These are phyloP conservation scores for Melipona beecheii DNA, from an alignment of 2,888 invertebrate genomes.

Conservation along the genomic window DNA sequence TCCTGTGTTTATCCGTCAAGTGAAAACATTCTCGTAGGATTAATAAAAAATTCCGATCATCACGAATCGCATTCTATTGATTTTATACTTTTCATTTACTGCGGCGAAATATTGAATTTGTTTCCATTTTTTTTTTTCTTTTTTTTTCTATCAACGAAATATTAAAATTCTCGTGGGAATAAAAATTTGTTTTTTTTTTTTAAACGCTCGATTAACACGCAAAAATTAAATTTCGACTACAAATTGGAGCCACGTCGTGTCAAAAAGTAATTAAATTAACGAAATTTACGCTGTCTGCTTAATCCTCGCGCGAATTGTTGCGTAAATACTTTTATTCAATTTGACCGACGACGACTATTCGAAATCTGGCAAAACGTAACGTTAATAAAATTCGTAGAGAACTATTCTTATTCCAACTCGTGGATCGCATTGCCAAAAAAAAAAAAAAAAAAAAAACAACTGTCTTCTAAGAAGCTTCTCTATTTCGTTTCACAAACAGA, in stretches of 20 bases:
- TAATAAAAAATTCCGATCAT: neutral
- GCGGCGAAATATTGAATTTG: neutral
- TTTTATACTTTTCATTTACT: neutral
- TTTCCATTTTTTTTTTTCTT: too few species aligned
- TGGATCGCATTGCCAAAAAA: neutral
- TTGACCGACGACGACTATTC: neutral
- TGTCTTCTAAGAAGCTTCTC: neutral
- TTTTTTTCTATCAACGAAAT: neutral
- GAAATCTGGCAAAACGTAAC: neutral
- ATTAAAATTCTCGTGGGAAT: neutral
- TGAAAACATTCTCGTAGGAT: neutral
- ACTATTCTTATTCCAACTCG: neutral
- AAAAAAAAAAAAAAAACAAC: too few species aligned
- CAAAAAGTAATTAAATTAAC: neutral
- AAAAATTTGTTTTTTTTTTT: neutral
- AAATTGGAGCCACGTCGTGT: neutral
- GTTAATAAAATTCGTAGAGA: neutral
- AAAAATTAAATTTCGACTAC: neutral
- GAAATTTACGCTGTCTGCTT: neutral
- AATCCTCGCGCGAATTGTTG: neutral
- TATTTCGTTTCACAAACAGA: too few species aligned
- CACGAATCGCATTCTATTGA: neutral
- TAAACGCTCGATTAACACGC: neutral
- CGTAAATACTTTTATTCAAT: slow-evolving; percentile 3
- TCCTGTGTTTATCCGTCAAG: too few species aligned